These are phyloP conservation scores for Meloe dianella DNA, from an alignment of 2,888 invertebrate species.

Conservation along the genomic window DNA sequence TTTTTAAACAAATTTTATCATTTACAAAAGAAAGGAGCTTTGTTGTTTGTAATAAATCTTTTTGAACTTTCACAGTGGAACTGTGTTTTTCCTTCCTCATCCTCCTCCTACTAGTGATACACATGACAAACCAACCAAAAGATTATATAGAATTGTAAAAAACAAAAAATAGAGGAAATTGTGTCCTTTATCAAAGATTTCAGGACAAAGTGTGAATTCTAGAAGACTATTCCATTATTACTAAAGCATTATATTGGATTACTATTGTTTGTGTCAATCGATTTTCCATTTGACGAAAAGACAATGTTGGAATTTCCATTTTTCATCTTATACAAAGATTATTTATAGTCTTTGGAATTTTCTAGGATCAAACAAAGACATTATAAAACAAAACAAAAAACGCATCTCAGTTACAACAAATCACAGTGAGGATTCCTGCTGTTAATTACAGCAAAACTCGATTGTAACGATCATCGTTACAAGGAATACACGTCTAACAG, in stretches of 20 bases:
- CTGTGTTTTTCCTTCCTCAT: neutral
- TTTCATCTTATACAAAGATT: neutral
- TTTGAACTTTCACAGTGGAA: neutral
- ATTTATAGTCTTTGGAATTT: neutral
- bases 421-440: no score
- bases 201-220: neutral
- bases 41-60: conserved; percentile 9
- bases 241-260: neutral
- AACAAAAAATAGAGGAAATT: neutral
- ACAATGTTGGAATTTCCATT: neutral
- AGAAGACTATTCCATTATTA: neutral
- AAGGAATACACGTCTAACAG: no score
- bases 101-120: neutral
- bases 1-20: conserved; percentile 4
- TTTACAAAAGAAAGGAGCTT: neutral
- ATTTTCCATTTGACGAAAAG: neutral
- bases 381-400: neutral
- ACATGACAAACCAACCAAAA: neutral
- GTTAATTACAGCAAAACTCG: no score
- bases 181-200: neutral
- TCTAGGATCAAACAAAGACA: neutral
- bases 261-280: neutral
- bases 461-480: no score
- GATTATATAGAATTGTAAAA: neutral
- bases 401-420: neutral